phyloP scores from a whole-genome alignment of 2,888 invertebrate genomes.

The Torymus texanus region DNA sequence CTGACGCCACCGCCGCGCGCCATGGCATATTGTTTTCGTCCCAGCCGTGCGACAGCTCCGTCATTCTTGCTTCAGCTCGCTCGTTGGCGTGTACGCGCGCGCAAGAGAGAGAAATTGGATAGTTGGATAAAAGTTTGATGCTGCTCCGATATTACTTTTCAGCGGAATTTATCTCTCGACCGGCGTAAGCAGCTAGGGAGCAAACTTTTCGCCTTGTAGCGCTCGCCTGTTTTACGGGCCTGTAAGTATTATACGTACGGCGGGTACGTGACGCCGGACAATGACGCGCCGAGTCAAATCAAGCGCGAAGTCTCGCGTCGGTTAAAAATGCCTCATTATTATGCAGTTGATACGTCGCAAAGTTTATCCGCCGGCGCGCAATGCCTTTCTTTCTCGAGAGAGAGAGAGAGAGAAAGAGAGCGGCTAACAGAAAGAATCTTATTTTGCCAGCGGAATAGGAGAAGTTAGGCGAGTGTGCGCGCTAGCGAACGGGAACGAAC shows the following conservation, averaged over 20 bases:
- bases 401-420: constrained; percentile 20
- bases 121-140: constrained; percentile 55
- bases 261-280: constrained; percentile 16
- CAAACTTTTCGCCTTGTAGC: constrained; percentile 19
- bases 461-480: constrained; percentile 26
- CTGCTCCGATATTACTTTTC: constrained; percentile 57
- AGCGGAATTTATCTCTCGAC: constrained; percentile 54
- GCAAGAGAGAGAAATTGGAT: constrained; percentile 45
- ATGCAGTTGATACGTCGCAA: constrained; percentile 43
- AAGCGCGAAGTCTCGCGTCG: too few species aligned
- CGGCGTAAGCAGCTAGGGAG: background rate
- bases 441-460: constrained; percentile 31
- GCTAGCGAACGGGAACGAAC: background rate
- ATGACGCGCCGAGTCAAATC: constrained; percentile 24
- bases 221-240: background rate
- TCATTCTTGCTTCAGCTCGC: constrained; percentile 43
- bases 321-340: constrained; percentile 41
- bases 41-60: constrained; percentile 25
- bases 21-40: constrained; percentile 52
- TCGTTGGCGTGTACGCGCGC: background rate
- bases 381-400: background rate
- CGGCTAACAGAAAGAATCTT: constrained; percentile 40
- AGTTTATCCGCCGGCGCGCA: constrained; percentile 24
- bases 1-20: background rate
- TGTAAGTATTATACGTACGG: too few species aligned